These are phyloP conservation scores for Hozukius guyotensis DNA, from an alignment of 2,797 vertebrate species.

Conservation along the genomic window DNA sequence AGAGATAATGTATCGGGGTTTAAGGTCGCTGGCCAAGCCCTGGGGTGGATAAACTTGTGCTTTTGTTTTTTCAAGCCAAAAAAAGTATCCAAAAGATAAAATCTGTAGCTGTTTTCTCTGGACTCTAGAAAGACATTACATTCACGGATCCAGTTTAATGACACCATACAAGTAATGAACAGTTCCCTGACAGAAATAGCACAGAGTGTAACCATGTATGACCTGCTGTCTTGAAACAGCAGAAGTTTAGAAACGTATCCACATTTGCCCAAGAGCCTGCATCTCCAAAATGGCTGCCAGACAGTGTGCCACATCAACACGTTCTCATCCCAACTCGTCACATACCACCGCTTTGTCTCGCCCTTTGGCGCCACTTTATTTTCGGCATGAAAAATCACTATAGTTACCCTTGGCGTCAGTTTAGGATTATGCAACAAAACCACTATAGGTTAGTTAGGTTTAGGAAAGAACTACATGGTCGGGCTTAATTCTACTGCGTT, in stretches of 20 bases:
- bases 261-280: background rate
- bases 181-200: background rate
- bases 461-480: too few relatives aligned
- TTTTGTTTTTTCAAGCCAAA: background rate
- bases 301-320: too few relatives aligned
- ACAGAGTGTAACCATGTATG: background rate
- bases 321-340: too few relatives aligned
- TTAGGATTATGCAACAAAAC: too few relatives aligned
- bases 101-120: background rate
- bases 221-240: background rate
- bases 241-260: background rate
- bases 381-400: too few relatives aligned
- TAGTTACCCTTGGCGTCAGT: too few relatives aligned
- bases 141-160: background rate
- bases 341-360: too few relatives aligned
- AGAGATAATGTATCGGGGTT: constrained; percentile 42
- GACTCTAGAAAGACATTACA: background rate
- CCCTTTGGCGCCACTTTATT: too few relatives aligned
- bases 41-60: background rate
- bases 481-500: too few relatives aligned
- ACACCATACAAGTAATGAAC: background rate
- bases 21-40: constrained; percentile 35
- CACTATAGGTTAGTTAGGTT: too few relatives aligned
- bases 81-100: constrained; percentile 4
- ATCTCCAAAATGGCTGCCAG: too few relatives aligned